Conservation (phyloP, 2,797 vertebrate species). For the Spea hammondii region DNA sequence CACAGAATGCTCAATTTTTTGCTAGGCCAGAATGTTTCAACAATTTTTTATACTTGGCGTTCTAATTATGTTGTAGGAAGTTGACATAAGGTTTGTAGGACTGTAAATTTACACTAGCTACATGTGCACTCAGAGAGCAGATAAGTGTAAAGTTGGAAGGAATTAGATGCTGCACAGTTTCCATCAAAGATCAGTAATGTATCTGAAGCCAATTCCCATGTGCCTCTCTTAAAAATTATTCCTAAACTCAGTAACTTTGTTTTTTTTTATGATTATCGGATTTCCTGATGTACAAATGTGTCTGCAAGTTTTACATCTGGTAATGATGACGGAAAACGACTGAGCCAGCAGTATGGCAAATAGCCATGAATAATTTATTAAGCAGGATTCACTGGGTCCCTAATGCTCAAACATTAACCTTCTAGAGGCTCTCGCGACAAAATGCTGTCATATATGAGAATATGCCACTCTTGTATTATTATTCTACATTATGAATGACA, state of each 20-base stretch:
- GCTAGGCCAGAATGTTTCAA: no score
- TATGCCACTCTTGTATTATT: no score
- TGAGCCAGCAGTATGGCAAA: conserved; percentile 41
- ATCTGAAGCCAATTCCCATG: neutral
- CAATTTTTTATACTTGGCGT: no score
- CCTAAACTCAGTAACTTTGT: conserved; percentile 13
- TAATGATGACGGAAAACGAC: conserved; percentile 33
- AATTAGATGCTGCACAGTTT: neutral
- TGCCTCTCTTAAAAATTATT: neutral
- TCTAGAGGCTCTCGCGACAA: neutral
- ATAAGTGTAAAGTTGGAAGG: neutral
- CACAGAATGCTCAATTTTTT: no score
- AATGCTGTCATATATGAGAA: no score
- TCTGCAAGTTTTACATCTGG: conserved; percentile 40
- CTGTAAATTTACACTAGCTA: neutral
- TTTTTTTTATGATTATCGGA: conserved; percentile 24
- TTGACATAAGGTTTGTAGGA: no score
- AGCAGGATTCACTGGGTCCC: conserved; percentile 3
- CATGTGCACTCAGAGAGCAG: neutral
- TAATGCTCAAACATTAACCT: conserved; percentile 22
- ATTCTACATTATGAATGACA: no score
- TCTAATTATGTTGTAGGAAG: no score
- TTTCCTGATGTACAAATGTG: conserved; percentile 47
- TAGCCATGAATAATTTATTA: conserved; percentile 40
- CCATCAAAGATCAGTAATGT: neutral